Conservation (phyloP, 2,888 invertebrate genomes). For the Rotaria macrura region DNA sequence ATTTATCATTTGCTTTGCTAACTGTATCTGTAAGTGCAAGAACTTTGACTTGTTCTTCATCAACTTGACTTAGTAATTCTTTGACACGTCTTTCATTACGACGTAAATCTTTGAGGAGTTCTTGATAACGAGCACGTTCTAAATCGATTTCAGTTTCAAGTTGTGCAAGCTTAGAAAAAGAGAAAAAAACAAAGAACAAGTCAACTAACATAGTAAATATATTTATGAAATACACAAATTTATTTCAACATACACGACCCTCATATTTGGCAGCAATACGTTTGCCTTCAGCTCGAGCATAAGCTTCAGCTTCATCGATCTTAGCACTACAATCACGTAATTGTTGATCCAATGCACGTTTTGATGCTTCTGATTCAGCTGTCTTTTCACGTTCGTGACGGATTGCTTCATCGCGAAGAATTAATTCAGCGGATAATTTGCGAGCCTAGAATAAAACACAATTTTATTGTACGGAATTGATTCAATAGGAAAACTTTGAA, state of each 20-base stretch:
- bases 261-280: constrained; percentile 27
- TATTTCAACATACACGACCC: constrained; percentile 23
- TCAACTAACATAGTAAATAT: no score
- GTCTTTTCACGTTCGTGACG: constrained; percentile 31
- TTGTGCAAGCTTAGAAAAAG: constrained; percentile 23
- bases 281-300: constrained; percentile 33
- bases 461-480: no score
- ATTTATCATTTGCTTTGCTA: constrained; percentile 27
- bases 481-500: no score
- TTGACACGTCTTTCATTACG: constrained; percentile 30
- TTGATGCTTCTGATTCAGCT: constrained; percentile 24
- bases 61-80: constrained; percentile 32
- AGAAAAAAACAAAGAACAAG: neutral
- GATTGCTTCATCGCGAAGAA: constrained; percentile 30
- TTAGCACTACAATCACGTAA: constrained; percentile 26
- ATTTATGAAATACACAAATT: neutral
- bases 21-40: constrained; percentile 30
- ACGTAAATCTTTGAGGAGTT: constrained; percentile 30
- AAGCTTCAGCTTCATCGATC: constrained; percentile 34
- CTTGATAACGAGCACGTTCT: constrained; percentile 31
- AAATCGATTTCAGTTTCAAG: constrained; percentile 32
- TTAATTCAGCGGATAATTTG: constrained; percentile 17
- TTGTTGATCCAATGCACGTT: constrained; percentile 29
- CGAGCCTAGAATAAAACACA: constrained; percentile 23
- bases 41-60: constrained; percentile 32